These are phyloP conservation scores for Oncorhynchus clarkii DNA, from an alignment of 2,113 vertebrate genomes.

Conservation along the genomic window DNA sequence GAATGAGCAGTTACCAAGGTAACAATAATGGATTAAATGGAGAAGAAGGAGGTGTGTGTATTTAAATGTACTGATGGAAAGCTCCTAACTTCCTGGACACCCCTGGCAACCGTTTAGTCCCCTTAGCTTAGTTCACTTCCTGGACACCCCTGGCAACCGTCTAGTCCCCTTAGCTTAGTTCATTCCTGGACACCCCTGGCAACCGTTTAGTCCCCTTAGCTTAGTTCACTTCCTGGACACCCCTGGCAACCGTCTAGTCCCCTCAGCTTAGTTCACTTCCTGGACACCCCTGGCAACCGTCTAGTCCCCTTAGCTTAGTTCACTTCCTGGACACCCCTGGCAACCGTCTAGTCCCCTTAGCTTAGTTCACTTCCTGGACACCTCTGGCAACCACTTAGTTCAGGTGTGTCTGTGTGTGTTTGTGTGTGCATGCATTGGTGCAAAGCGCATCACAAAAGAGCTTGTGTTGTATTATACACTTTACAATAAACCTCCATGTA, in stretches of 20 bases:
- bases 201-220: neutral
- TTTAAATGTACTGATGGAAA: conserved; percentile 33
- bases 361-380: neutral
- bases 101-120: neutral
- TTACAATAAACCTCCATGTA: neutral
- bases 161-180: no score
- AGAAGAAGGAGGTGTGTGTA: conserved; percentile 7
- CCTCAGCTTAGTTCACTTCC: no score
- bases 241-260: neutral
- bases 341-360: neutral
- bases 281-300: no score
- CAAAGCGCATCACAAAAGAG: conserved; percentile 1
- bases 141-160: no score
- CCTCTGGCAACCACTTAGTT: neutral
- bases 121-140: no score
- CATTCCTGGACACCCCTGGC: conserved; percentile 3
- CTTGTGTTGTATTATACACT: conserved; percentile 19
- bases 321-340: conserved; percentile 3
- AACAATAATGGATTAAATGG: conserved; percentile 14
- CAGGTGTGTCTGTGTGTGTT: no score
- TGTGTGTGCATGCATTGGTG: neutral
- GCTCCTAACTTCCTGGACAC: conserved; percentile 16
- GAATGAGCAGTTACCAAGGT: conserved; percentile 24
- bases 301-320: no score
- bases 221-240: conserved; percentile 1